Evolutionary conservation across 2,113 vertebrate genomes (phyloP).

Genomic region (Hymenochirus boettgeri): DNA sequence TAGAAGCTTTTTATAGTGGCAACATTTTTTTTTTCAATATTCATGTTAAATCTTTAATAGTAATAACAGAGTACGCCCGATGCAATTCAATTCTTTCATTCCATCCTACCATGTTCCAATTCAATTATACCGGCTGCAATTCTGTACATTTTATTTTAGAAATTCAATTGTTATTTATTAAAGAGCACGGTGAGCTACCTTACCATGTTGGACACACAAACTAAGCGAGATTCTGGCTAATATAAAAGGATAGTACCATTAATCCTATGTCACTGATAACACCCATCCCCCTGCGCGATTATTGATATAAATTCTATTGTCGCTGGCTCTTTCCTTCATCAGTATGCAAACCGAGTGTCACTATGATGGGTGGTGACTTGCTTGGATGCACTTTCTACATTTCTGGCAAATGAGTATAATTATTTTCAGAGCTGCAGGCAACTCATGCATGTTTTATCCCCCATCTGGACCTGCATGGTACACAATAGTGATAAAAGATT

Average conservation of each 20-base stretch:
- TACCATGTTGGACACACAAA: conserved; percentile 52
- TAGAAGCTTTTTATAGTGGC: too few species aligned
- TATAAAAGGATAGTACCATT: conserved; percentile 68
- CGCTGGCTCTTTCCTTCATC: conserved; percentile 77
- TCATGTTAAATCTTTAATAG: too few species aligned
- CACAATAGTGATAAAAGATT: conserved; percentile 86
- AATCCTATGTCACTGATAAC: conserved; percentile 61
- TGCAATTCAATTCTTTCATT: too few species aligned
- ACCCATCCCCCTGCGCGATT: conserved; percentile 58
- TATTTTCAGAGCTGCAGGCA: conserved; percentile 99
- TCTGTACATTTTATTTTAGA: conserved; percentile 42
- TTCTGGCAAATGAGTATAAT: conserved; percentile 98
- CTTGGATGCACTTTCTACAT: conserved; percentile 87
- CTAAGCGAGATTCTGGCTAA: conserved; percentile 65
- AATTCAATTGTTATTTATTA: conserved; percentile 47
- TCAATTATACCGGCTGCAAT: too few species aligned
- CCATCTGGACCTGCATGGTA: conserved; percentile 79
- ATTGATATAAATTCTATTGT: conserved; percentile 67
- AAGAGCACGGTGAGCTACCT: conserved; percentile 41
- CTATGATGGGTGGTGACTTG: conserved; percentile 86
- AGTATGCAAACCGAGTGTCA: conserved; percentile 81
- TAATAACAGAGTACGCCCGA: too few species aligned
- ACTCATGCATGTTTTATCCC: conserved; percentile 97
- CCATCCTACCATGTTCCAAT: too few species aligned
- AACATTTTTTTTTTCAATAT: too few species aligned